Base-by-base conservation (phyloP, 2,797 vertebrate species). In the Chelon auratus region DNA sequence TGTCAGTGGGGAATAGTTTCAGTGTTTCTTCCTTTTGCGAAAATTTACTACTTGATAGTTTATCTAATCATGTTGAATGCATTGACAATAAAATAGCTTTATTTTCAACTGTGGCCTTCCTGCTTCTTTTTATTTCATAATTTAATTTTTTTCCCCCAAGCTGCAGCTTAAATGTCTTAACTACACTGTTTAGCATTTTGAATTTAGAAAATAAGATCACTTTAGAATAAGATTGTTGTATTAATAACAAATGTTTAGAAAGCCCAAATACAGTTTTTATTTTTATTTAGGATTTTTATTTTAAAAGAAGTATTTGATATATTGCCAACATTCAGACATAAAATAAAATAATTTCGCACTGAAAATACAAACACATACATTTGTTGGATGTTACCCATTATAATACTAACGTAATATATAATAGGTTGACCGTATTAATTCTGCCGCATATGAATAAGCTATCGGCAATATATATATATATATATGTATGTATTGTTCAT, bases 51-150 rank as follows among this genome's bases (percentile, higher is more conserved):
- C 96, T 97, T 95, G 96, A 98, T 97, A 98, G 96, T 97, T 97
- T 97, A 97, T 97, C 95, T 90, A 94, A 95, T 96, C 96, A 97
- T 96, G 97, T 97, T 97, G 97, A 96, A 98, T 98, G 97, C 97
- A 97, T 97, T 96, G 96, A 97, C 96, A 99, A 99, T 99, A 99
- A 95, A 99, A 99, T 96, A 95, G 97, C 95, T 99, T 97, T 97
- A 99, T 99, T 99, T 99, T 99, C 96, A 97, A 90, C 93, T 91
- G 91, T 94, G 89, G 92, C 51, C 54, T 74, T 83, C 51, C 40
- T 76, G 62, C 1, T 17, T 69, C 81, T 39, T 43, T 48, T 52
- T 45, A 37, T 5, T 9, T 58, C 30, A 7, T 33, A 1, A 5
- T 45, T 43, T 43, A 2, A 3, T 40, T 40, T 13, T 42, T 13